Conservation (phyloP, 2,888 invertebrate genomes). For the Xestia c-nigrum region DNA sequence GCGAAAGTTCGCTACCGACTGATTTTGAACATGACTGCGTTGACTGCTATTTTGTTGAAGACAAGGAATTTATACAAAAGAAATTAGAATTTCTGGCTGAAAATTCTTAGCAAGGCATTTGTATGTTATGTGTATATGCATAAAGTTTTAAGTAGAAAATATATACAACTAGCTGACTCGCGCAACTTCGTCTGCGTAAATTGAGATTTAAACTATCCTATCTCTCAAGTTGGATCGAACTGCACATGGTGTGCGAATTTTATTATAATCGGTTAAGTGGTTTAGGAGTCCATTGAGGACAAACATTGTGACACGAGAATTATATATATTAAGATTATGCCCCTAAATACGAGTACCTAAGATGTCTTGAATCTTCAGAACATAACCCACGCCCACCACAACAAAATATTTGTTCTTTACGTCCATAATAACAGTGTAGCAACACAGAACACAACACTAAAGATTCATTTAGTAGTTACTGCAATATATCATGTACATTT, state of each 20-base stretch:
- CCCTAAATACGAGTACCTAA: too few species aligned
- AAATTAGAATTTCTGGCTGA: not conserved
- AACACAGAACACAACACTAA: conserved; percentile 9
- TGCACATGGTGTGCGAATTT: too few species aligned
- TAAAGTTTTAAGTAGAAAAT: not conserved
- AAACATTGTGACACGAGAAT: too few species aligned
- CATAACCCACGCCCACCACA: not conserved
- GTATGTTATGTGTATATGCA: not conserved
- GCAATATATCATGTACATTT: conserved; percentile 1
- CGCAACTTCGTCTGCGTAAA: too few species aligned
- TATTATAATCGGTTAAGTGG: too few species aligned
- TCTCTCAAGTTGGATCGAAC: too few species aligned
- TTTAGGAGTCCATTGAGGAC: too few species aligned
- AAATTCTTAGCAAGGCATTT: not conserved
- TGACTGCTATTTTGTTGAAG: not conserved
- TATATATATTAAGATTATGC: too few species aligned
- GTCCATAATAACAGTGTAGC: not conserved
- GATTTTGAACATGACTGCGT: conserved; percentile 1
- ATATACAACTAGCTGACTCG: too few species aligned
- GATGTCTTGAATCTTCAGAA: not conserved
- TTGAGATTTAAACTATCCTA: too few species aligned
- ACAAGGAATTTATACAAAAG: not conserved
- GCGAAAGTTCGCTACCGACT: conserved; percentile 6
- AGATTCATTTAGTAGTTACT: conserved; percentile 25
- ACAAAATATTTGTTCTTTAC: not conserved